Evolutionary conservation across 2,797 vertebrate genomes (phyloP), one percentile per base, ranked within the genome.

Genomic region (Argentina silus): DNA sequence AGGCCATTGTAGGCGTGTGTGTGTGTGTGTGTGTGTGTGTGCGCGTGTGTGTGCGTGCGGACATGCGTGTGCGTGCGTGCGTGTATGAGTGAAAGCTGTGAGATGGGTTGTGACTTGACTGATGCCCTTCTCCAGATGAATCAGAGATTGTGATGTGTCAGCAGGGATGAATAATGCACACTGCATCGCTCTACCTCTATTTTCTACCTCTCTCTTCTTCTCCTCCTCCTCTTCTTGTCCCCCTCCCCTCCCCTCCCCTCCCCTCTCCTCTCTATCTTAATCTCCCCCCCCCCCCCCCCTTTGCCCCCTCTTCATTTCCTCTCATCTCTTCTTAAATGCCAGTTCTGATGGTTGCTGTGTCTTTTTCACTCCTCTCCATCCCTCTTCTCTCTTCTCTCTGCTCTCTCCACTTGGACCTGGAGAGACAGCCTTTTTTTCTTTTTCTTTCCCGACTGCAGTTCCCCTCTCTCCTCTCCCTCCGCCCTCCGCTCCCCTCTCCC

Each of bases 111-210:
- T 88, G 89, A 91, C 89, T 89, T 89, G 89, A 91, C 89, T 89
- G 91, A 89, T 91, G 91, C 86, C 90, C 89, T 92, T 91, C 89
- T 86, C 74, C 78, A 84, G 82, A 90, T 91, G 91, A 91, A 92
- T 93, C 91, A 91, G 79, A 89, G 82, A 86, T 92, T 89, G 77
- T 89, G 87, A 88, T 91, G 90, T 91, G 89, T 93, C 92, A 92
- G 91, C 92, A 90, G 78, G 81, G 83, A 92, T 93, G 89, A 92
- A 92, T 93, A 91, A 93, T 93, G 90, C 89, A 91, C 88, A 81
- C 82, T 77, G 78, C 82, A 81, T 70, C 83, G 66, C 81, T 64
- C 23, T 80, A 81, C 84, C 85, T 85, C 87, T 81, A 72, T 69
- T 72, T 80, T 76, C 78, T 50, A 11, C 57, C 21, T 27, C 45